phyloP scores from a whole-genome alignment of 2,888 invertebrate genomes.

The Euzophera pinguis region DNA sequence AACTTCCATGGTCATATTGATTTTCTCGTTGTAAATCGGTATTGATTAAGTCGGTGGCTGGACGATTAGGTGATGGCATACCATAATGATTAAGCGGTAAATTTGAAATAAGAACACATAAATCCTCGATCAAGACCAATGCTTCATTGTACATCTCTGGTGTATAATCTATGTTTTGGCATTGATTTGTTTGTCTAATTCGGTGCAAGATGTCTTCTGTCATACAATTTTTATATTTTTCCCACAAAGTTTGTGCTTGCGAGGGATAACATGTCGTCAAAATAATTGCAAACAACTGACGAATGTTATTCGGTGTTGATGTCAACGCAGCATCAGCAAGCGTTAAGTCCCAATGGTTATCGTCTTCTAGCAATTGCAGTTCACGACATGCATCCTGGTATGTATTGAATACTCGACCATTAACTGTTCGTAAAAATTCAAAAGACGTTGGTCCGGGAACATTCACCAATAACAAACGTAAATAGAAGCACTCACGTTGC shows the following conservation, averaged over 20 bases:
- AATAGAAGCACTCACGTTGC: background rate
- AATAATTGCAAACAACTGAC: too few relatives aligned
- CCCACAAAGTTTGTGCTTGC: too few relatives aligned
- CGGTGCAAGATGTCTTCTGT: too few relatives aligned
- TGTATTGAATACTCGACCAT: background rate
- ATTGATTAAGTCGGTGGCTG: constrained; percentile 23
- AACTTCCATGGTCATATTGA: too few relatives aligned
- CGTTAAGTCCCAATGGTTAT: background rate
- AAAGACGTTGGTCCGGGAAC: background rate
- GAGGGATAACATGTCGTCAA: too few relatives aligned
- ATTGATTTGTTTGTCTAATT: too few relatives aligned
- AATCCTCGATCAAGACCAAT: constrained; percentile 32
- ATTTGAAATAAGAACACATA: constrained; percentile 27
- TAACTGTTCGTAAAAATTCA: background rate
- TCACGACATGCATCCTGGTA: background rate
- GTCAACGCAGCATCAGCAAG: too few relatives aligned
- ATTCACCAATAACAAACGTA: background rate
- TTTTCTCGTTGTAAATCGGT: constrained; percentile 29
- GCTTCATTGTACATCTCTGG: constrained; percentile 34
- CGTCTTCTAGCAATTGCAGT: constrained; percentile 24
- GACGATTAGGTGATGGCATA: constrained; percentile 26
- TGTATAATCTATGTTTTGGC: constrained; percentile 14
- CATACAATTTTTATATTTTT: too few relatives aligned
- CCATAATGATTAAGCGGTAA: constrained; percentile 27
- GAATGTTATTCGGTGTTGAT: too few relatives aligned